Evolutionary conservation across 2,888 invertebrate genomes (phyloP), one percentile per base, ranked within the genome.

Genomic region (Hemithea aestivaria): DNA sequence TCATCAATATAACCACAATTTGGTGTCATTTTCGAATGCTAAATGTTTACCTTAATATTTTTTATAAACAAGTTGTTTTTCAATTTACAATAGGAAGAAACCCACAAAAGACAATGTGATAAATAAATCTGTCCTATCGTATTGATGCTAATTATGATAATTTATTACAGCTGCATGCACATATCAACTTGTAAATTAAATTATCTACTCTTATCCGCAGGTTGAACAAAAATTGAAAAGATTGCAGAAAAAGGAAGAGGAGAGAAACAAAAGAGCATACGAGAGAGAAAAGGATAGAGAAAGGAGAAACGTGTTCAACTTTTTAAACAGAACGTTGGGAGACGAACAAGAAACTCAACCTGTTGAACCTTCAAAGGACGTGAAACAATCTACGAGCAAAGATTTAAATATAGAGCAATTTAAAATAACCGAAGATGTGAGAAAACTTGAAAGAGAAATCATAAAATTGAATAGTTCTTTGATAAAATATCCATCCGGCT

Each of bases 331-430:
- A 32, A 90, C 89, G 9, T 70, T 93, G 27, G 85, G 88, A 1
- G 75, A 83, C 1, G 69, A 67, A 1, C 53, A 53, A 2, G 61
- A 52, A 24, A 34, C 53, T 2, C 29, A 58, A 23, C 43, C 53
- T 31, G 45, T 58, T 1, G n/a, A 29, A 6, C 42, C 52, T 20
- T 27, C 58, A 1, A 32, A 60, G 4, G 67, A 84, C 40, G 65
- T 89, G 2, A 89, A 87, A 53, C 79, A 88, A 41, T 88, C 90
- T 7, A 88, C 91, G 0, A 91, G 83, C 46, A 91, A 91, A 66
- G 90, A 91, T 35, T 75, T 94, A 23, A 94, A 93, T 63, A 91
- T 94, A 22, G 92, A 92, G 56, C 90, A 91, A 53, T 91, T 94
- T 39, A 91, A 92, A 73, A 87, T 93, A 39, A 90, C 90, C 1